Evolutionary conservation across 1,140 invertebrate genomes (phyloP).

Genomic region (Leptonema lineaticorne): DNA sequence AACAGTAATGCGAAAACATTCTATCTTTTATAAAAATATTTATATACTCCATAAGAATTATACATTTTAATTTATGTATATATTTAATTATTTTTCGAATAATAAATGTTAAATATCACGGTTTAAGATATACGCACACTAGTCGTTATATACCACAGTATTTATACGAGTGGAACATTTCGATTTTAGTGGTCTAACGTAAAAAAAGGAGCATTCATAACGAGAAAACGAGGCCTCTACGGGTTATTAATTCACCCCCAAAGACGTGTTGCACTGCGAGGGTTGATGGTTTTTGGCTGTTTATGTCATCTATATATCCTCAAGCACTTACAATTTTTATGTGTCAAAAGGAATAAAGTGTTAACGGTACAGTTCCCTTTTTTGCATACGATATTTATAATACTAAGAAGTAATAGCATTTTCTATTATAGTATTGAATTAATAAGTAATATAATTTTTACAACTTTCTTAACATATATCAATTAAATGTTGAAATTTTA

Average conservation of each 20-base stretch:
- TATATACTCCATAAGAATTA: too few species aligned
- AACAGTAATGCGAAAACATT: too few species aligned
- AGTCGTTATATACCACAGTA: background rate
- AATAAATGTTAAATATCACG: too few species aligned
- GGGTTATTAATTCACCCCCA: slow-evolving; percentile 55
- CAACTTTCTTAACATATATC: too few species aligned
- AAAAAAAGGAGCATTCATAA: slow-evolving; percentile 44
- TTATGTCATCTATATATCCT: slow-evolving; percentile 26
- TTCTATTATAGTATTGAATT: too few species aligned
- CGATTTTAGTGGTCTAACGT: slow-evolving; percentile 45
- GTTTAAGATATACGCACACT: background rate
- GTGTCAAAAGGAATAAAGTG: background rate
- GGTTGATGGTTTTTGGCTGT: slow-evolving; percentile 38
- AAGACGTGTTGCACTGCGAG: slow-evolving; percentile 25
- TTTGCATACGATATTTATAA: too few species aligned
- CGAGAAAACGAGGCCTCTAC: slow-evolving; percentile 16
- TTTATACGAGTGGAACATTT: background rate
- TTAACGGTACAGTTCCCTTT: background rate
- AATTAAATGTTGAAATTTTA: too few species aligned
- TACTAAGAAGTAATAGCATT: too few species aligned
- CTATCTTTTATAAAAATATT: too few species aligned
- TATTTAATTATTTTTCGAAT: too few species aligned
- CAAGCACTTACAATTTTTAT: background rate
- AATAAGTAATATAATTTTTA: too few species aligned
- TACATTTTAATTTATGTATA: too few species aligned